Base-by-base conservation (phyloP, 2,888 invertebrate genomes). In the Kuschelorhynchus macadamiae region DNA sequence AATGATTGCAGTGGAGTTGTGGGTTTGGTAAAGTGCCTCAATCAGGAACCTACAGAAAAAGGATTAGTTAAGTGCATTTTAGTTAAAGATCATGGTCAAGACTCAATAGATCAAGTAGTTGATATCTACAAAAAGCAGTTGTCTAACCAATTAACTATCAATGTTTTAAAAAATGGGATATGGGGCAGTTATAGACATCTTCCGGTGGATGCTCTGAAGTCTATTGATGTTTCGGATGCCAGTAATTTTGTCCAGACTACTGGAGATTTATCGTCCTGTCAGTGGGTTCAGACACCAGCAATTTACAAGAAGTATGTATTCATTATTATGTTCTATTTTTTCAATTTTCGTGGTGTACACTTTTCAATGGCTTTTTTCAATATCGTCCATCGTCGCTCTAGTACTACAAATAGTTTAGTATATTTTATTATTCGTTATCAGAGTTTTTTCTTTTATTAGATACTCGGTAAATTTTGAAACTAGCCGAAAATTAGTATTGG, bases 251-350 rank as follows among this genome's bases (percentile, higher is more conserved):
- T 72, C 21, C 30, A 41, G 33, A 69, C 71, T 4, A 14, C 67
- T 2, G 96, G 96, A 56, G 97, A 97, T 81, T 85, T 97, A 55
- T 91, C 93, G 0, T 91, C 93, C 0, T 79, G 97, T 47, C 86
- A 84, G 2, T 95, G 94, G 94, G 83, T 94, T 9, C 90, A 96
- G 80, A 91, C 91, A 0, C 85, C 87, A 0, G 33, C 57, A 0
- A 52, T 61, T 36, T 36, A 60, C 17, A 12, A 17, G 12, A 69
- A 61, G 72, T 75, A 63, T 68, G 67, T n/a, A n/a, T n/a, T n/a
- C n/a, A n/a, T n/a, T n/a, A n/a, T n/a, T n/a, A n/a, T n/a, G n/a
- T n/a, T n/a, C n/a, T n/a, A n/a, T n/a, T n/a, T n/a, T n/a, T n/a
- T n/a, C n/a, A n/a, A n/a, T n/a, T n/a, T n/a, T n/a, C n/a, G n/a